Percentiles rank a stretch among this genome's conserved stretches.
Evolutionary conservation across 2,888 invertebrate genomes (phyloP).

Genomic region (Tetramorium bicarinatum): DNA sequence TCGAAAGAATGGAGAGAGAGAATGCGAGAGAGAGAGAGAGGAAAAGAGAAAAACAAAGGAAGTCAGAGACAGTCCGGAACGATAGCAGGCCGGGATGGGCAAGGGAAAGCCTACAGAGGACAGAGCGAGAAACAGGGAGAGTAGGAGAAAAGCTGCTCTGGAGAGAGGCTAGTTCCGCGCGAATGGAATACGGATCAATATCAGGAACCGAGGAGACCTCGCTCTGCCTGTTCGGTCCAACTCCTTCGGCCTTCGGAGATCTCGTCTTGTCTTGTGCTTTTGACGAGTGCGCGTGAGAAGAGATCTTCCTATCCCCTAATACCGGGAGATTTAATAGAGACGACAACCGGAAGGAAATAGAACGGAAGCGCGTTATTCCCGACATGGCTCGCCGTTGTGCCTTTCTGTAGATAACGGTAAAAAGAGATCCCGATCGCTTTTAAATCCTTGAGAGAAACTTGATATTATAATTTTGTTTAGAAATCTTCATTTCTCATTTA

Average conservation of each 20-base stretch:
- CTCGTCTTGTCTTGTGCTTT: constrained; percentile 27
- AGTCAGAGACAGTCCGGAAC: constrained; percentile 33
- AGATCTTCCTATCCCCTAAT: constrained; percentile 18
- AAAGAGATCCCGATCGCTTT: not conserved
- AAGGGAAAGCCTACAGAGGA: constrained; percentile 31
- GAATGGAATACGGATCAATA: constrained; percentile 82
- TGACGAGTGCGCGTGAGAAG: constrained; percentile 21
- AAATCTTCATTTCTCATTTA: not conserved
- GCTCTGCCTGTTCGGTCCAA: constrained; percentile 70
- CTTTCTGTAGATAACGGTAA: not conserved
- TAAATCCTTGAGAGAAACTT: not conserved
- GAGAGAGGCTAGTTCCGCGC: constrained; percentile 74
- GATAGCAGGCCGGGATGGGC: constrained; percentile 25
- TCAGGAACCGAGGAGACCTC: constrained; percentile 76
- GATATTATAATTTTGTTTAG: not conserved
- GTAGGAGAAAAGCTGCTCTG: constrained; percentile 62
- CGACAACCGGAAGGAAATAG: constrained; percentile 19
- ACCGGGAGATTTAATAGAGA: constrained; percentile 4
- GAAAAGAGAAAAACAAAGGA: constrained; percentile 3
- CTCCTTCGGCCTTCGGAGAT: constrained; percentile 23
- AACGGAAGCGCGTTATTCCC: constrained; percentile 29
- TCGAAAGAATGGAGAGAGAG: not conserved
- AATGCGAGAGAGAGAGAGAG: too few species aligned
- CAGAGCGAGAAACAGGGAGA: constrained; percentile 45
- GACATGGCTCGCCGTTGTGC: not conserved